Conservation (phyloP, 2,113 vertebrate genomes). For the Misgurnus anguillicaudatus region DNA sequence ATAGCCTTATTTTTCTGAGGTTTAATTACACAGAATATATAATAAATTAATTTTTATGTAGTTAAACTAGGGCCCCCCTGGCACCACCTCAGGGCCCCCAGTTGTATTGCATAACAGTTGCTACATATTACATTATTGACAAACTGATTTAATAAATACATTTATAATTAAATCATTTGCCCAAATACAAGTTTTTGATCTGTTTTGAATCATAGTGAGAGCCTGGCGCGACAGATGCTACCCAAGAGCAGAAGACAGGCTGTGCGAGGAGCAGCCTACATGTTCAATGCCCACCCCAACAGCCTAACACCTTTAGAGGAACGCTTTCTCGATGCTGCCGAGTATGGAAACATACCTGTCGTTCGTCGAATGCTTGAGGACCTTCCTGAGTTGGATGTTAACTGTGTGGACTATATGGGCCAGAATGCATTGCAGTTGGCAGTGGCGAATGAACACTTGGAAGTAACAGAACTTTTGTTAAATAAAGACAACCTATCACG, state of each 20-base stretch:
- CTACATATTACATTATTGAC: too few species aligned
- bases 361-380: slow-evolving; percentile 95
- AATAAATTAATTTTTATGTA: too few species aligned
- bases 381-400: slow-evolving; percentile 87
- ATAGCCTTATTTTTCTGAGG: too few species aligned
- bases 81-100: too few species aligned
- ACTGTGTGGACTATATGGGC: slow-evolving; percentile 98
- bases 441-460: slow-evolving; percentile 92
- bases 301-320: slow-evolving; percentile 89
- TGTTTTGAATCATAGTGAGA: slow-evolving; percentile 75
- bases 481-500: slow-evolving; percentile 89
- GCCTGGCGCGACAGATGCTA: slow-evolving; percentile 78
- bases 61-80: too few species aligned
- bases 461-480: slow-evolving; percentile 92
- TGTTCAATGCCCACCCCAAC: slow-evolving; percentile 87
- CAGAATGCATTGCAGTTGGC: slow-evolving; percentile 94
- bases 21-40: too few species aligned
- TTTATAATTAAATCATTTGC: not conserved
- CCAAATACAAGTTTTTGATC: slow-evolving; percentile 25
- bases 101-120: too few species aligned
- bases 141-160: too few species aligned
- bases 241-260: slow-evolving; percentile 88
- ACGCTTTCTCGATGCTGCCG: slow-evolving; percentile 92
- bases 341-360: slow-evolving; percentile 97
- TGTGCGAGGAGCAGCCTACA: slow-evolving; percentile 90